Conservation (phyloP, 2,888 invertebrate genomes). For the Agrotis clavis region DNA sequence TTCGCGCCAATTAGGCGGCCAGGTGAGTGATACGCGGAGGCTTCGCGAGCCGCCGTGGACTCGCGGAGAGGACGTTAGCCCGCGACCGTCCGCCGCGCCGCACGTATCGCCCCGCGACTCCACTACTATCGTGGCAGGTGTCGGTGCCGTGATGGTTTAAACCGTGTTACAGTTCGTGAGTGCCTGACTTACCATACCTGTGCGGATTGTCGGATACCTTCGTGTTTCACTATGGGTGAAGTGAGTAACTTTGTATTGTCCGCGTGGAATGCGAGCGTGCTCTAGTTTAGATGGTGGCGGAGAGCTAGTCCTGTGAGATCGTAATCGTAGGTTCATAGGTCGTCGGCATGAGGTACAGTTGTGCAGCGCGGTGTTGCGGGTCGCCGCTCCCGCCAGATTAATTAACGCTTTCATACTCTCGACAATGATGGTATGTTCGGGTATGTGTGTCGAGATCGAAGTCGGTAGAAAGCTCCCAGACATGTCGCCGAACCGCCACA, state of each 20-base stretch:
- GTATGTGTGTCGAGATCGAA: constrained; percentile 76
- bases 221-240: constrained; percentile 84
- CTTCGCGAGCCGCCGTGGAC: constrained; percentile 63
- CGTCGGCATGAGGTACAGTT: constrained; percentile 79
- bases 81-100: constrained; percentile 81
- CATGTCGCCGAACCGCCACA: constrained; percentile 65
- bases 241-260: constrained; percentile 80
- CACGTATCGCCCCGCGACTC: constrained; percentile 70
- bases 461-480: constrained; percentile 81
- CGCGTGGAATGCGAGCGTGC: constrained; percentile 77
- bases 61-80: constrained; percentile 83
- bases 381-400: constrained; percentile 67
- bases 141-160: constrained; percentile 83
- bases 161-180: constrained; percentile 82
- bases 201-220: constrained; percentile 67
- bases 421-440: constrained; percentile 73
- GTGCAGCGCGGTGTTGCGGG: constrained; percentile 58
- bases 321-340: constrained; percentile 85
- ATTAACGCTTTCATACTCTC: constrained; percentile 77
- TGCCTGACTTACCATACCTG: constrained; percentile 66
- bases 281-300: constrained; percentile 78
- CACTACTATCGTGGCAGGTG: constrained; percentile 78
- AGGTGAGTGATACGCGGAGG: constrained; percentile 78
- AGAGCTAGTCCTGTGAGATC: constrained; percentile 77
- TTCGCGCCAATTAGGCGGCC: constrained; percentile 79